Base-by-base conservation (phyloP, 92 coral and sea anemone genomes). In the Diadumene lineata region DNA sequence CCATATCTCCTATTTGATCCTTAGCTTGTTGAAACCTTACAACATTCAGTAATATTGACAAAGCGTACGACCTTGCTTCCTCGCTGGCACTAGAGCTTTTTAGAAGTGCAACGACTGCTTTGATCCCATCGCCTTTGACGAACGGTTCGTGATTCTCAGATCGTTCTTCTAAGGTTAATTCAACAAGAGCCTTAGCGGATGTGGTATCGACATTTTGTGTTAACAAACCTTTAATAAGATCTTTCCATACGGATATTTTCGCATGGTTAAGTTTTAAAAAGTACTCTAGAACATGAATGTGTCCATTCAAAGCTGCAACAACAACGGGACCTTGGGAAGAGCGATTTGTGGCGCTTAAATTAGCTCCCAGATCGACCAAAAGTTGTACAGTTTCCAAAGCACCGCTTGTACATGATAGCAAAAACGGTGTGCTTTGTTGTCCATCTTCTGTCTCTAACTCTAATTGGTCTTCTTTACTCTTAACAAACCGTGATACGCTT, bases 401-500 rank as follows among this genome's bases (percentile, higher is more conserved):
- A 26, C 99, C 99, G 79, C 91, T 89, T 66, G 72, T 79, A 64
- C 99, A 96, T 26, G 99, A 87, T 31, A 96, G 71, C 34, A 96
- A 69, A 43, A 96, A 75, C 10, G 99, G 99, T 2, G 99, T 92
- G 26, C 76, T 57, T 34, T 82, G 92, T 26, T 86, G 79, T 22
- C 96, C 97, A 65, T 96, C 97, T 79, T 84, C 85, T 0, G 99
- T 96, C 56, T 91, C 87, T 0, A 96, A 86, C 21, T 96, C 97
- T 22, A 96, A 72, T 69, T 96, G 99, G 56, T 92, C 99, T 15
- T 87, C 97, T 57, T 88, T 87, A 30, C 87, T 74, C 66, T 90
- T 86, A 0, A 96, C 85, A 70, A 96, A 92, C 25, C 99, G 90
- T 28, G 89, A 79, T 7, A 96, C 93, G 55, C 99, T 96, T 69